Base-by-base conservation (phyloP, 1,140 invertebrate genomes). In the Oryzaephilus surinamensis region DNA sequence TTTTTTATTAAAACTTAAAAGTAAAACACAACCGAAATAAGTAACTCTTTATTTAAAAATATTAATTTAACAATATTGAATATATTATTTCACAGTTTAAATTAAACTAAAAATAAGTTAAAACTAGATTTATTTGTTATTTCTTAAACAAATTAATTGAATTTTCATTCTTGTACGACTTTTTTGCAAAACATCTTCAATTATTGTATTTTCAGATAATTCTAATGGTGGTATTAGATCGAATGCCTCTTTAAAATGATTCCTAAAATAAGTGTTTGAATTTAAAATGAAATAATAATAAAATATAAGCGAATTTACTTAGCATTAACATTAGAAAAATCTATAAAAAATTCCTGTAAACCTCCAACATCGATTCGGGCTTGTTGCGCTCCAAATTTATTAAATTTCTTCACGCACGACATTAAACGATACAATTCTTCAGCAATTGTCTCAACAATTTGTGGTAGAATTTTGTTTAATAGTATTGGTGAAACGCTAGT, bases 351-450 rank as follows among this genome's bases (percentile, higher is more conserved):
- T 27, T 72, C 68, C 46, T 66, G 65, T 13, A 84, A 55, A 10
- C 73, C 68, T 13, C 54, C 61, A 36, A 81, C 71, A 54, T 82
- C 79, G 3, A 71, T 67, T 38, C 64, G 62, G 7, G 77, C 80
- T 65, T 88, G 84, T 32, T 81, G 57, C 30, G 72, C 71, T 12
- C 83, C 82, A 38, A 72, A 59, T 11, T 64, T 59, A 55, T 73
- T 78, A 60, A 85, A 85, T 35, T 71, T 71, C 24, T 71, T 69
- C 20, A 81, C 79, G 61, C 86, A 89, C 20, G 81, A 79, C 70
- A 90, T 84, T 2, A 96, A 67, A 13, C 91, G 70, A 11, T 82
- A 79, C 32, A 95, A 66, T 69, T 96, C 93, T 66, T 96, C 90
- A 37, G 85, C 81, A 42, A 95, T 82, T 2, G 81, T 89, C 66